These are phyloP conservation scores for Andrena haemorrhoa DNA, from an alignment of 2,888 invertebrate genomes.

Conservation along the genomic window DNA sequence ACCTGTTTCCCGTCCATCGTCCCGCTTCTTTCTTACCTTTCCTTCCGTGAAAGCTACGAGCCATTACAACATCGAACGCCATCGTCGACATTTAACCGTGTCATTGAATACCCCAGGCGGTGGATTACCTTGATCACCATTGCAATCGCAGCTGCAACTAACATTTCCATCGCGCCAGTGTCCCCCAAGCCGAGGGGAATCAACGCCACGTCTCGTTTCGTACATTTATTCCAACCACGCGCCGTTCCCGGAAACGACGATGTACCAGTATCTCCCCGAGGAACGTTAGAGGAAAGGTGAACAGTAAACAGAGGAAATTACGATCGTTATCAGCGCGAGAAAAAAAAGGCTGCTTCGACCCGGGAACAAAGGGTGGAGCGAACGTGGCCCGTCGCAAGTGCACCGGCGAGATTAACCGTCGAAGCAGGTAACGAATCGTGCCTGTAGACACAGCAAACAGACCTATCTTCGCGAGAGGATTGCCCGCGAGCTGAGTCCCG, in stretches of 20 bases:
- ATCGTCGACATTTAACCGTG: neutral
- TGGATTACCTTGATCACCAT: neutral
- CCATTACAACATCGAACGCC: neutral
- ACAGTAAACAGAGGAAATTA: conserved; percentile 19
- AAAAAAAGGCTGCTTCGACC: conserved; percentile 12
- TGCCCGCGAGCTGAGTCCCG: conserved; percentile 18
- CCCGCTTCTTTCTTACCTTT: conserved; percentile 23
- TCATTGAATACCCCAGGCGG: neutral
- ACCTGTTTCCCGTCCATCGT: conserved; percentile 57
- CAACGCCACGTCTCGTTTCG: neutral
- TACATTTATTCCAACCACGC: neutral
- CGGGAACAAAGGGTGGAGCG: conserved; percentile 4
- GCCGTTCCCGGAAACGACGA: neutral
- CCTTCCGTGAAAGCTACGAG: conserved; percentile 18
- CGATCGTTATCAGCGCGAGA: conserved; percentile 8
- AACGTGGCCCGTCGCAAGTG: conserved; percentile 43
- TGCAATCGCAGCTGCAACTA: neutral
- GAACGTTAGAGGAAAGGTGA: neutral
- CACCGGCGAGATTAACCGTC: conserved; percentile 42
- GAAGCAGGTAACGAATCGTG: conserved; percentile 43
- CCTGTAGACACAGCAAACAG: conserved; percentile 64
- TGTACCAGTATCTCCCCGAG: neutral
- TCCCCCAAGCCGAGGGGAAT: no score
- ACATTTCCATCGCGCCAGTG: no score
- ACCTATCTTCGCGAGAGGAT: conserved; percentile 61